These are phyloP conservation scores for Sebastiscus tertius DNA, from an alignment of 2,797 vertebrate genomes.

Conservation along the genomic window DNA sequence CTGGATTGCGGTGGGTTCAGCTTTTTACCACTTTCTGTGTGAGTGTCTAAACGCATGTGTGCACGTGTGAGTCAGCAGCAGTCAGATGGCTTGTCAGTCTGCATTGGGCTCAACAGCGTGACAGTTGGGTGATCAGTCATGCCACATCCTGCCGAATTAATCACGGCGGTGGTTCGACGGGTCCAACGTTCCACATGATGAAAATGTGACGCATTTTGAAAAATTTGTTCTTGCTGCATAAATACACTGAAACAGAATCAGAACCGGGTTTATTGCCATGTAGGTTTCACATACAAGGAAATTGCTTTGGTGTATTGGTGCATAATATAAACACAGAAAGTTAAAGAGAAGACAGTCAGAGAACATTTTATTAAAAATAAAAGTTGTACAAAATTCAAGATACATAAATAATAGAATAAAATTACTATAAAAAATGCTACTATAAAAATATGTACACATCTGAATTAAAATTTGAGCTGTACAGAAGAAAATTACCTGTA, in stretches of 20 bases:
- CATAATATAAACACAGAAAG: not conserved
- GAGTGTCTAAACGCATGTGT: slow-evolving; percentile 17
- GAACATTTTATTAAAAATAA: no score
- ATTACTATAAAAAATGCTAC: no score
- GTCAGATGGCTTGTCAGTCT: slow-evolving; percentile 65
- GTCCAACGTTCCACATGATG: not conserved
- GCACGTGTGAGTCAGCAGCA: slow-evolving; percentile 51
- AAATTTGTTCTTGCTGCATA: not conserved
- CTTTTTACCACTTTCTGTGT: slow-evolving; percentile 7
- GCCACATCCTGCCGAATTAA: slow-evolving; percentile 45
- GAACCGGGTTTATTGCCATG: not conserved
- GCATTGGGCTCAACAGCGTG: slow-evolving; percentile 41
- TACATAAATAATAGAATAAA: no score
- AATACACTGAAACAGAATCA: not conserved
- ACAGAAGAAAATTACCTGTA: no score
- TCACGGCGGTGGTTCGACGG: slow-evolving; percentile 1
- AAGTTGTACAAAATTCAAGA: no score
- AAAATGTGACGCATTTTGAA: not conserved
- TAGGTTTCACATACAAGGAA: not conserved
- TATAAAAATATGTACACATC: no score
- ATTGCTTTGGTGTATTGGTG: not conserved
- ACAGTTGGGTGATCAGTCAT: slow-evolving; percentile 57
- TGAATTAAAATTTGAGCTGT: no score
- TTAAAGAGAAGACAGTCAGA: no score
- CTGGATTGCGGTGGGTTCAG: not conserved